Conservation (phyloP, 2,888 invertebrate genomes). For the Sericinus montela region DNA sequence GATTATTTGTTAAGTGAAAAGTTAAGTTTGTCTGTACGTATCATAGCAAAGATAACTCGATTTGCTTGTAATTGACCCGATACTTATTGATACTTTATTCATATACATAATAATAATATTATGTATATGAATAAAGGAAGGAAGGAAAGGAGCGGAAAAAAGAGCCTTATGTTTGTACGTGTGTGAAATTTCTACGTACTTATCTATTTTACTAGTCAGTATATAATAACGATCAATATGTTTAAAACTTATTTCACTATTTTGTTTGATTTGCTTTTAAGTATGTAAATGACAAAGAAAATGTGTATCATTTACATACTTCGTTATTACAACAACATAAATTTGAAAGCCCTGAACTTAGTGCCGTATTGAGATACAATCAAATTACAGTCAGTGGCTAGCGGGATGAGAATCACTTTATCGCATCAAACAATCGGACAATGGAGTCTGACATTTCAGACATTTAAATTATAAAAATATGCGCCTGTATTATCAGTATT, state of each 20-base stretch:
- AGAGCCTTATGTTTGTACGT: too few species aligned
- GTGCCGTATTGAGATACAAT: slow-evolving; percentile 15
- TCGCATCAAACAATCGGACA: slow-evolving; percentile 16
- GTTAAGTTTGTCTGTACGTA: not conserved
- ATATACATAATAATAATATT: too few species aligned
- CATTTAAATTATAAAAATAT: slow-evolving; percentile 10
- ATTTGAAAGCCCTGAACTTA: not conserved
- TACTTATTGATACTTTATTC: not conserved
- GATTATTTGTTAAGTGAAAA: slow-evolving; percentile 17
- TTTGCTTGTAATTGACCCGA: not conserved
- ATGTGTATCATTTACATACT: not conserved
- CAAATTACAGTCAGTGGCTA: slow-evolving; percentile 3
- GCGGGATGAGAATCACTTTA: slow-evolving; percentile 16
- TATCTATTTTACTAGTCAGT: too few species aligned
- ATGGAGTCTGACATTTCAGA: slow-evolving; percentile 14
- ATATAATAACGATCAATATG: too few species aligned
- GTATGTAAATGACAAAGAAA: not conserved
- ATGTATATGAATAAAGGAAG: too few species aligned
- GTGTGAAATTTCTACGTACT: too few species aligned
- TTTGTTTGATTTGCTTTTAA: too few species aligned
- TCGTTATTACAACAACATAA: not conserved
- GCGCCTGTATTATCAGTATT: slow-evolving; percentile 7
- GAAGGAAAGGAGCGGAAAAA: too few species aligned
- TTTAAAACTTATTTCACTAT: too few species aligned
- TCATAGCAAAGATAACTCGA: not conserved